Conservation (phyloP, 2,888 invertebrate genomes). For the Cyclophora albipunctata region DNA sequence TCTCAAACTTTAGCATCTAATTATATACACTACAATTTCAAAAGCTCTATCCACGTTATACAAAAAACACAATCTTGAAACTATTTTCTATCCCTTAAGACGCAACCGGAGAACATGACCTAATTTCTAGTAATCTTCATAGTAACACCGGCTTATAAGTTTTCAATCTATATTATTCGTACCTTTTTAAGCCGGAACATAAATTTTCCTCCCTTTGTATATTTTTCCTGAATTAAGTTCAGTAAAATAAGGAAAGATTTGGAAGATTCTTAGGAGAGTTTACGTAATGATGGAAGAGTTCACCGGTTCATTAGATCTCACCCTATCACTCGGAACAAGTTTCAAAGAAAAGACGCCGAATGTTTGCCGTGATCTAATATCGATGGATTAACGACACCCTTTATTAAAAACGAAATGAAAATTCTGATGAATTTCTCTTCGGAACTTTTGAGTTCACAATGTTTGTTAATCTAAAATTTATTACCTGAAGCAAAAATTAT, state of each 20-base stretch:
- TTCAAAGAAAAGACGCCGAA: slow-evolving; percentile 42
- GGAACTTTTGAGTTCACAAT: slow-evolving; percentile 29
- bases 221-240: too few species aligned
- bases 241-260: not conserved
- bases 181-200: too few species aligned
- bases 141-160: too few species aligned
- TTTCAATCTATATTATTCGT: too few species aligned
- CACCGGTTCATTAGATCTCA: slow-evolving; percentile 52
- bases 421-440: slow-evolving; percentile 22
- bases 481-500: slow-evolving; percentile 60
- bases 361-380: slow-evolving; percentile 62
- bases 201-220: too few species aligned
- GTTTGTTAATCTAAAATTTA: slow-evolving; percentile 65
- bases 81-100: too few species aligned
- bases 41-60: too few species aligned
- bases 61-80: too few species aligned
- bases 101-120: too few species aligned
- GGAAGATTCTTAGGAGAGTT: slow-evolving; percentile 24
- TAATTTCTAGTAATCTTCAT: too few species aligned
- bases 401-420: slow-evolving; percentile 61
- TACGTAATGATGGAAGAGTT: slow-evolving; percentile 35
- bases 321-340: slow-evolving; percentile 32
- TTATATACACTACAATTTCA: too few species aligned
- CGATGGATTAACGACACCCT: slow-evolving; percentile 63
- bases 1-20: too few species aligned